Base-by-base conservation (phyloP, 2,113 vertebrate species). In the Nesoenas mayeri region DNA sequence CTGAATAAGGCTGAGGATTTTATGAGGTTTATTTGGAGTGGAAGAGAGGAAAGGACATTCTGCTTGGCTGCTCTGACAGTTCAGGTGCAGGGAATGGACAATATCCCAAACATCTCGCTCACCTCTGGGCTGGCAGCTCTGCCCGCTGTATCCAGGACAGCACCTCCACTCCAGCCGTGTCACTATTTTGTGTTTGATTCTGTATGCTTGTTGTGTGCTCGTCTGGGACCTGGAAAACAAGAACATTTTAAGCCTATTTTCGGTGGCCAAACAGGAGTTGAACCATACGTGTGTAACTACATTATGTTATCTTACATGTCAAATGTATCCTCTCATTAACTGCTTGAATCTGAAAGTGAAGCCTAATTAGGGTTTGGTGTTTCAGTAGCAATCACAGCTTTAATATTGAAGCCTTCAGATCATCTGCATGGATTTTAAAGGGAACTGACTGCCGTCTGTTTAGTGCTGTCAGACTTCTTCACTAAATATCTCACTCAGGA, bases 91-190 rank as follows among this genome's bases (percentile, higher is more conserved):
- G 26, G 18, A n/a, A 75, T 15, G 57, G 26, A 18, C 62, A 79
- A 91, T 11, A 75, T 15, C 13, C 40, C 44, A 65, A 85, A 93
- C 16, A 38, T 67, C 5, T 62, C 31, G 83, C 93, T 25, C 74
- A 98, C 98, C 97, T 96, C 91, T 97, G 34, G 53, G n/a, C 31
- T 98, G 95, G 66, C 98, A 98, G 19, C 96, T 96, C 42, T 95
- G 80, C 29, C 98, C 98, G 32, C 70, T 96, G 75, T 98, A 98
- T 11, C 98, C 98, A 31, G 98, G 98, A 69, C 98, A 98, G 94
- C 98, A 98, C 62, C 96, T 98, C 98, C 98, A 98, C 57, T 98
- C 97, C 95, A 98, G 73, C 0, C 98, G 98, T 7, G 98, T 98
- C 44, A 98, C 96, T 34, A 98, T 98, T 94, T 98, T 98, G 77